Evolutionary conservation across 2,797 vertebrate species (phyloP), one percentile per base, ranked within the genome.

Genomic region (Rallus crepitans): DNA sequence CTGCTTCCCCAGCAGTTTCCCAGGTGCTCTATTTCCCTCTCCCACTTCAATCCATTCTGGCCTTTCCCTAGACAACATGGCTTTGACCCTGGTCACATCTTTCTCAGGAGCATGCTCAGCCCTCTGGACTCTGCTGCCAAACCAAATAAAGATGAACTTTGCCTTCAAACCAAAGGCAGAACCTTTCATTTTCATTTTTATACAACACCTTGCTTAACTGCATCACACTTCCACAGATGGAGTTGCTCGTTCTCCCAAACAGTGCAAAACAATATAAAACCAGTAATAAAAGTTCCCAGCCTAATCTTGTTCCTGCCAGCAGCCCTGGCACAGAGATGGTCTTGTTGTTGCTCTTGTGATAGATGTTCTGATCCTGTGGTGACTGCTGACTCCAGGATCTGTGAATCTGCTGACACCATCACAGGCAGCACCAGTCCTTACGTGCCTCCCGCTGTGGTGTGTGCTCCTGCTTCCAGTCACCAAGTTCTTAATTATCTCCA

Each of bases 91-190:
- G 27, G 28, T 66, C 3, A 2, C 21, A 9, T 57, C 33, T 55
- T 66, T 63, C 64, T 68, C 37, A 73, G 56, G 61, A 65, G 25
- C 23, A 6, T 69, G 27, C 40, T 87, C 52, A 75, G 39, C 28
- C n/a, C 47, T 53, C 42, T 48, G 24, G 20, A 35, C 31, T 48
- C 37, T 42, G 48, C 52, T 90, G 79, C 57, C 76, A 90, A 35
- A 85, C 61, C 57, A 88, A 88, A 92, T 39, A 86, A 82, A 89
- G 68, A 61, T 30, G 42, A 92, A 27, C 66, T 90, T 82, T 57
- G 66, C 75, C 70, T 73, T 87, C 48, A 82, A 37, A 78, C 25
- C 47, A 77, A 40, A 84, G 79, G 35, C 75, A 53, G 63, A 87
- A 69, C 11, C 3, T 89, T 73, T 33, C 8, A 3, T 50, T 40